Evolutionary conservation across 2,797 vertebrate genomes (phyloP).

Genomic region (Ceyx erithaca): DNA sequence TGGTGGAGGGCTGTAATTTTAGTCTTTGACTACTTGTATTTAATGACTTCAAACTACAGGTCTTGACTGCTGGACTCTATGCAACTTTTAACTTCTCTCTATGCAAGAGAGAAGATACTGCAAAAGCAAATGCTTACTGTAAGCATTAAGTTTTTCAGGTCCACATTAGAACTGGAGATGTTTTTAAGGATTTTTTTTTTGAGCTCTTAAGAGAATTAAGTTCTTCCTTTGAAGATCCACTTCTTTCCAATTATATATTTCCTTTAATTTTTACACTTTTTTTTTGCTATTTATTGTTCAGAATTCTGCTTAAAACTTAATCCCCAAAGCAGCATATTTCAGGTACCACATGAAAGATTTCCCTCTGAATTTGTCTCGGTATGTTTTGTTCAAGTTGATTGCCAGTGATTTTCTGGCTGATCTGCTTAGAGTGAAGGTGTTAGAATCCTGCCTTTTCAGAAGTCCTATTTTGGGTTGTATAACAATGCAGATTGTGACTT

Average conservation of each 20-base stretch:
- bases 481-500: not conserved
- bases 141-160: not conserved
- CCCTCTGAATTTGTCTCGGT: not conserved
- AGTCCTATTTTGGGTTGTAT: not conserved
- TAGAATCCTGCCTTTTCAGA: not conserved
- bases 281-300: not conserved
- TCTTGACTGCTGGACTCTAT: not conserved
- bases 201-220: not conserved
- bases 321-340: not conserved
- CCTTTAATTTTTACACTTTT: not conserved
- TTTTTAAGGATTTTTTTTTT: not conserved
- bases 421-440: not conserved
- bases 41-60: not conserved
- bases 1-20: not conserved
- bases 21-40: not conserved
- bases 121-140: not conserved
- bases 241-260: not conserved
- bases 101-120: not conserved
- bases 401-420: constrained; percentile 5
- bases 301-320: not conserved
- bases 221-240: not conserved
- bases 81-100: not conserved
- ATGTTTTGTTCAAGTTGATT: not conserved
- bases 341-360: not conserved
- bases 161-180: not conserved